These are phyloP conservation scores for Chlorops oryzae DNA, from an alignment of 1,140 invertebrate species.

Conservation along the genomic window DNA sequence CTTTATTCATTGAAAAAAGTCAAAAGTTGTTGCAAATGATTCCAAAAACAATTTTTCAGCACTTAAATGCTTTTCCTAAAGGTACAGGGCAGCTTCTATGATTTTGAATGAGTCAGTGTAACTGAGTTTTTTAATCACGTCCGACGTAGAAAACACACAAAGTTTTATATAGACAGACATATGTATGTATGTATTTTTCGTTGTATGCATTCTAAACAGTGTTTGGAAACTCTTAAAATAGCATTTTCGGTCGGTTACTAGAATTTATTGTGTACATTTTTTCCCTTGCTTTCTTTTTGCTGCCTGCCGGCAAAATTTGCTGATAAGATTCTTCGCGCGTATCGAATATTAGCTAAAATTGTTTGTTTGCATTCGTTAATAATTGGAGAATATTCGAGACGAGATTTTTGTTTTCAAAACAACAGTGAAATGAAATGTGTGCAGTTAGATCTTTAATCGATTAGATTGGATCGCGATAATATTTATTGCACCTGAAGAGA, in stretches of 20 bases:
- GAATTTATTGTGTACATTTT: neutral
- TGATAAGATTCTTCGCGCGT: neutral
- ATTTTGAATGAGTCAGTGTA: neutral
- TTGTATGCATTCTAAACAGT: neutral
- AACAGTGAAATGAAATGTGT: no score
- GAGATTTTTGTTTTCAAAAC: no score
- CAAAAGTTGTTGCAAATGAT: conserved; percentile 7
- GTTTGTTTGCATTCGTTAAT: no score
- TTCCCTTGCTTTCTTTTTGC: conserved; percentile 1
- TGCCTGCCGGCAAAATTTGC: neutral
- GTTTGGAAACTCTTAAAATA: neutral
- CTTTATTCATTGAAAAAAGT: neutral
- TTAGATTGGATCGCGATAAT: no score
- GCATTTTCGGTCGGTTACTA: neutral
- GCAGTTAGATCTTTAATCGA: no score
- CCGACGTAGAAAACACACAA: neutral
- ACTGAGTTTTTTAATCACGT: no score
- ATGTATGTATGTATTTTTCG: neutral
- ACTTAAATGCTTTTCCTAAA: conserved; percentile 13
- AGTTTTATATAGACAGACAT: neutral
- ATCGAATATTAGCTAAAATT: neutral
- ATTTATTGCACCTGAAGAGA: no score
- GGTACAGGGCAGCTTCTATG: conserved; percentile 17
- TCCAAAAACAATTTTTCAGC: neutral
- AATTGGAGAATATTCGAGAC: no score